Evolutionary conservation across 2,113 vertebrate species (phyloP).

Genomic region (Hypomesus transpacificus): DNA sequence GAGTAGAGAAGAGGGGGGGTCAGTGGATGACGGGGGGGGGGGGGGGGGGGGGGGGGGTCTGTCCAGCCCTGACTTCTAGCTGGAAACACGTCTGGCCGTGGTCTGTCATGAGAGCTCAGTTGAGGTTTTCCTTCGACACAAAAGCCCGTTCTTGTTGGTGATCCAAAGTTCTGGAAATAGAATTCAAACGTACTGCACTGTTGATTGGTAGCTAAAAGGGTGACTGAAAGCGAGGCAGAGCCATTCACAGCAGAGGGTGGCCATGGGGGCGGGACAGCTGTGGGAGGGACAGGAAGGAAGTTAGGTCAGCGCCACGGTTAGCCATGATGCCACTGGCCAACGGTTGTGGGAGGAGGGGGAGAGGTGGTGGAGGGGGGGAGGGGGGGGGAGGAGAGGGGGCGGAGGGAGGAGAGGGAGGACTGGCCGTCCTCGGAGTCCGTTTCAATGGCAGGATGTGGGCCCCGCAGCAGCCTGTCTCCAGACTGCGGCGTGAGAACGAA

Average conservation of each 20-base stretch:
- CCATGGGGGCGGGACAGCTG: not conserved
- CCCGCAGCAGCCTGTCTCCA: conserved; percentile 27
- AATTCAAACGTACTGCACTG: not conserved
- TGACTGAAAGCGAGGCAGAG: not conserved
- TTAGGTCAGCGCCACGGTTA: not conserved
- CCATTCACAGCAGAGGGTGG: not conserved
- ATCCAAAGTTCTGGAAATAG: too few relatives aligned
- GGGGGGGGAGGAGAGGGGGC: not conserved
- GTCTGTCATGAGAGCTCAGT: too few relatives aligned
- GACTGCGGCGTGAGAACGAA: conserved; percentile 44
- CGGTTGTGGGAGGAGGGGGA: not conserved
- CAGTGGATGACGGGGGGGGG: not conserved
- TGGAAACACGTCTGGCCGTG: too few relatives aligned
- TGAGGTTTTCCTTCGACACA: too few relatives aligned
- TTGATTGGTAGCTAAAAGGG: not conserved
- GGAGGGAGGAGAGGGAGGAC: not conserved
- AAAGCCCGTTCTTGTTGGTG: too few relatives aligned
- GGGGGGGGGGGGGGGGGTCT: too few relatives aligned
- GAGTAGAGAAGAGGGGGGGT: not conserved
- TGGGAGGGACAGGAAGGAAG: conserved; percentile 10
- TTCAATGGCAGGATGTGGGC: conserved; percentile 52
- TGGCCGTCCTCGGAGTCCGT: not conserved
- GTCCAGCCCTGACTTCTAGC: too few relatives aligned
- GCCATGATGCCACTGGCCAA: not conserved
- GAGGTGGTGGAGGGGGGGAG: not conserved